phyloP scores from a whole-genome alignment of 1,140 invertebrate genomes.

The Apis mellifera region DNA sequence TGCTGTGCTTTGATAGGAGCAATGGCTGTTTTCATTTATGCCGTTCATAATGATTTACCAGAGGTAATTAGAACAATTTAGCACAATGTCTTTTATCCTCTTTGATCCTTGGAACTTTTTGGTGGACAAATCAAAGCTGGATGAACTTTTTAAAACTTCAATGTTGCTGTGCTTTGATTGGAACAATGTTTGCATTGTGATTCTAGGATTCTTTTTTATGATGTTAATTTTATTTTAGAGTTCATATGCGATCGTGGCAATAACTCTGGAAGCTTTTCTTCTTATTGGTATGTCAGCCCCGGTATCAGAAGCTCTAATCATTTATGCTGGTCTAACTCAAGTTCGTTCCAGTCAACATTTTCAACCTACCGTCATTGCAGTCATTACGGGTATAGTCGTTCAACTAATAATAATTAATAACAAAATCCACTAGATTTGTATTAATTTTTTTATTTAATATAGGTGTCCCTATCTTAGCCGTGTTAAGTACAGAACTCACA shows the following conservation, averaged over 20 bases:
- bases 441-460: conserved; percentile 54
- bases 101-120: conserved; percentile 82
- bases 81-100: conserved; percentile 83
- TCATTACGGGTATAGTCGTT: conserved; percentile 80
- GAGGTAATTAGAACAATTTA: conserved; percentile 80
- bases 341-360: conserved; percentile 80
- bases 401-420: not conserved
- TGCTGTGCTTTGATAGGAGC: conserved; percentile 83
- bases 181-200: conserved; percentile 33
- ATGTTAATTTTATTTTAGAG: conserved; percentile 68
- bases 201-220: not conserved
- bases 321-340: conserved; percentile 83
- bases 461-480: conserved; percentile 82
- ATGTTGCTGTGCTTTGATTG: conserved; percentile 83
- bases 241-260: conserved; percentile 77
- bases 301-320: conserved; percentile 83
- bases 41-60: conserved; percentile 81
- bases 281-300: conserved; percentile 83
- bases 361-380: conserved; percentile 83
- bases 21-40: conserved; percentile 85
- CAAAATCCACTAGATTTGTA: not conserved
- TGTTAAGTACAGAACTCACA: conserved; percentile 83
- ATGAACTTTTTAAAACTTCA: conserved; percentile 86
- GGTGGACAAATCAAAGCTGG: conserved; percentile 84
- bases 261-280: conserved; percentile 81